Evolutionary conservation across 2,797 vertebrate genomes (phyloP).

Genomic region (Agapornis canus): DNA sequence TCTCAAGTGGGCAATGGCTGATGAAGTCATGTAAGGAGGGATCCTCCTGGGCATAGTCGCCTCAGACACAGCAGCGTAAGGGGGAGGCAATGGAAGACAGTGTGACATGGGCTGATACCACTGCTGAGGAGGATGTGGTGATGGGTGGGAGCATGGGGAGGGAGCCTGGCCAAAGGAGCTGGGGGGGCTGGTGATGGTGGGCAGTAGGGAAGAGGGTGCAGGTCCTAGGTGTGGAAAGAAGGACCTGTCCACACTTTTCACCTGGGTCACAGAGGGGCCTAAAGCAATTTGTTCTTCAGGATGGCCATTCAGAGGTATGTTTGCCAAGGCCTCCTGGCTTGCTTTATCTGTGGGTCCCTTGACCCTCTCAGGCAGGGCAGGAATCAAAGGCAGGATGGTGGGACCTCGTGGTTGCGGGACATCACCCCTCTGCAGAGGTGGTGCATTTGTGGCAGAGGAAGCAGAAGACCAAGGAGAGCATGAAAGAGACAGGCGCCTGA

Average conservation of each 20-base stretch:
- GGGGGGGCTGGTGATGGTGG: conserved; percentile 48
- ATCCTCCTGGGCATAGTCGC: conserved; percentile 87
- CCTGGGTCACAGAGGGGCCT: conserved; percentile 7
- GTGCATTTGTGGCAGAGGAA: conserved; percentile 76
- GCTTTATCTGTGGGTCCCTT: conserved; percentile 76
- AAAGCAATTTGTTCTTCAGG: conserved; percentile 43
- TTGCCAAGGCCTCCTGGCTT: conserved; percentile 33
- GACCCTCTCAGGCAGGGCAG: conserved; percentile 72
- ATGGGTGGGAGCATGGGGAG: conserved; percentile 69
- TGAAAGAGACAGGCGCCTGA: conserved; percentile 77
- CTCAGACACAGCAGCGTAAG: conserved; percentile 86
- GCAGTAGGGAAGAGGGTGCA: conserved; percentile 68
- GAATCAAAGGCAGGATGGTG: conserved; percentile 79
- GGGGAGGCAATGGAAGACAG: conserved; percentile 83
- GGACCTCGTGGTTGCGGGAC: conserved; percentile 76
- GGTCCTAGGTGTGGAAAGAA: conserved; percentile 75
- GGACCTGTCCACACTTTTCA: conserved; percentile 58
- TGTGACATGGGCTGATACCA: conserved; percentile 81
- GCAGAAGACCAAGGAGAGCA: conserved; percentile 78
- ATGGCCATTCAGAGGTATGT: conserved; percentile 12
- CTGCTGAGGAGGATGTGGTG: conserved; percentile 79
- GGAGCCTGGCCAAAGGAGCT: conserved; percentile 74
- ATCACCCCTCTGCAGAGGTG: conserved; percentile 75
- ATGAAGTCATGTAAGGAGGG: conserved; percentile 84
- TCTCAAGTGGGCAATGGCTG: conserved; percentile 85